Evolutionary conservation across 1,140 invertebrate genomes (phyloP).

Genomic region (Lanistes nyassanus): DNA sequence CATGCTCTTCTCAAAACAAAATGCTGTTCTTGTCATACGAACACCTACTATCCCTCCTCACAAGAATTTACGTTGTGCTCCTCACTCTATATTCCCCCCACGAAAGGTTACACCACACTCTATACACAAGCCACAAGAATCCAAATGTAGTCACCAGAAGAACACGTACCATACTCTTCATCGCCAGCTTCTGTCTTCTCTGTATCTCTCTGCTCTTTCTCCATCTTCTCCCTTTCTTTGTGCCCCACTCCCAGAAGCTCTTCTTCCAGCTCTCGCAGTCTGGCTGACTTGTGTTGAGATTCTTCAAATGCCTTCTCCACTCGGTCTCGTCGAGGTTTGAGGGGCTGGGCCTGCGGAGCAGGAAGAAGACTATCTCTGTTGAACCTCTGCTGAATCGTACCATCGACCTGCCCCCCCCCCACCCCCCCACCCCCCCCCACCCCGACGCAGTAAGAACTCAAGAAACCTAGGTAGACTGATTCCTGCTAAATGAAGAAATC

Average conservation of each 20-base stretch:
- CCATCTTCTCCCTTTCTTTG: slow-evolving; percentile 8
- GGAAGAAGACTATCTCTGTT: neutral
- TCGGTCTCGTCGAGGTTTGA: slow-evolving; percentile 30
- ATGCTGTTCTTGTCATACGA: too few species aligned
- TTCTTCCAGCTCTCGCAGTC: slow-evolving; percentile 36
- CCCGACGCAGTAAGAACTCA: too few species aligned
- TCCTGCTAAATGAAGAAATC: neutral
- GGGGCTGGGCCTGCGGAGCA: slow-evolving; percentile 26
- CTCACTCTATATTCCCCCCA: too few species aligned
- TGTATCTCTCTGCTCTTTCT: slow-evolving; percentile 3
- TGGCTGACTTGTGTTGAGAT: slow-evolving; percentile 23
- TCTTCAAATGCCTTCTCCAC: slow-evolving; percentile 17
- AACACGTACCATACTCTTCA: slow-evolving; percentile 11
- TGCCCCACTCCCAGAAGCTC: slow-evolving; percentile 37
- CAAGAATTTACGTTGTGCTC: too few species aligned
- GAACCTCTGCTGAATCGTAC: too few species aligned
- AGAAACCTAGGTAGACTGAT: neutral
- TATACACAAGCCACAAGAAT: too few species aligned
- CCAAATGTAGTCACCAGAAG: neutral
- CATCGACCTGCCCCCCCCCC: too few species aligned
- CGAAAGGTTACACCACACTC: neutral
- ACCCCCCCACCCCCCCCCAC: too few species aligned
- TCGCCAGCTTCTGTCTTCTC: slow-evolving; percentile 10
- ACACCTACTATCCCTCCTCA: too few species aligned
- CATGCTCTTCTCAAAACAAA: too few species aligned